These are phyloP conservation scores for Emesis furor DNA, from an alignment of 2,888 invertebrate genomes.

Conservation along the genomic window DNA sequence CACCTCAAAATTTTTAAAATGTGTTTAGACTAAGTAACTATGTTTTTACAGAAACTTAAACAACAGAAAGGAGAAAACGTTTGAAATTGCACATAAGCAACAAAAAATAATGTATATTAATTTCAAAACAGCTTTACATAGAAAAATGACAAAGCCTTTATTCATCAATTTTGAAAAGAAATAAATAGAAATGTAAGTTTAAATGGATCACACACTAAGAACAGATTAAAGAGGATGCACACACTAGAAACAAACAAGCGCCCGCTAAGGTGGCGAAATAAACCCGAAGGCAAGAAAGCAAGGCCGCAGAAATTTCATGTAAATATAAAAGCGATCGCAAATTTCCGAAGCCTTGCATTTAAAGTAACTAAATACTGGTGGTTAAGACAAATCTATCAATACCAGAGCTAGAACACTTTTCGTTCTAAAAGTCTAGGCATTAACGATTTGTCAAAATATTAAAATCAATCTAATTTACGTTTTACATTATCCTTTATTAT, in stretches of 20 bases:
- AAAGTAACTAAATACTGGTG: slow-evolving; percentile 9
- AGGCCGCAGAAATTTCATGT: slow-evolving; percentile 53
- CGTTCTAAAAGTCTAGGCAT: background rate
- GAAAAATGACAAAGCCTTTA: slow-evolving; percentile 36
- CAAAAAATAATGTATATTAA: background rate
- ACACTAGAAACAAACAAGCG: slow-evolving; percentile 62
- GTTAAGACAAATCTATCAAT: slow-evolving; percentile 12
- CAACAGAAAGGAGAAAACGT: background rate
- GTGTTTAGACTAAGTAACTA: background rate
- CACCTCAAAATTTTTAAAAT: background rate
- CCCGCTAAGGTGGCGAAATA: slow-evolving; percentile 66
- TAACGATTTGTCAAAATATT: slow-evolving; percentile 2
- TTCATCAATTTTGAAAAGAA: slow-evolving; percentile 35
- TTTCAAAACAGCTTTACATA: slow-evolving; percentile 18
- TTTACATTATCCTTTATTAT: slow-evolving; percentile 47
- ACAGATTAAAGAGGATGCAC: slow-evolving; percentile 64
- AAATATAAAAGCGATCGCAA: background rate
- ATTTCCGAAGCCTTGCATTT: slow-evolving; percentile 30
- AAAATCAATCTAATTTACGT: slow-evolving; percentile 26
- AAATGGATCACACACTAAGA: slow-evolving; percentile 55
- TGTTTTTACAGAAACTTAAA: background rate
- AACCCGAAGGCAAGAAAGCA: slow-evolving; percentile 52
- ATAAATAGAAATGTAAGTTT: slow-evolving; percentile 46
- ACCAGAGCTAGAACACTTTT: background rate
- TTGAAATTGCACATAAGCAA: background rate